Percentiles rank a stretch among this genome's conserved stretches.
Evolutionary conservation across 2,888 invertebrate genomes (phyloP).

Genomic region (Mystacides longicornis): DNA sequence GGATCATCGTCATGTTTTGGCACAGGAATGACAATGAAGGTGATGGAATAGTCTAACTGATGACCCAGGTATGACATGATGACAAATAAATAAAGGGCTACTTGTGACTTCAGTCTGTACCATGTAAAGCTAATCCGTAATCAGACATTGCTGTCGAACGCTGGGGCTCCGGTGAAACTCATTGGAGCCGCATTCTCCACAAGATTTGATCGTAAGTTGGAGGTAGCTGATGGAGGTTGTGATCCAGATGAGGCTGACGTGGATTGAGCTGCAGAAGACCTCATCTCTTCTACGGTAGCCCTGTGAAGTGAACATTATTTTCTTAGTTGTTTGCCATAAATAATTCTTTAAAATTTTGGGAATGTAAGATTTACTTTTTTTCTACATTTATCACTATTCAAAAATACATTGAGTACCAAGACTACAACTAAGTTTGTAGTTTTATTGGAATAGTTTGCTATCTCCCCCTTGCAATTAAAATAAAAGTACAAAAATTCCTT

Average conservation of each 20-base stretch:
- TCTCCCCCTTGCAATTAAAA: too few relatives aligned
- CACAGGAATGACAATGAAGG: background rate
- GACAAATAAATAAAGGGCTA: constrained; percentile 4
- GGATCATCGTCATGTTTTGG: too few relatives aligned
- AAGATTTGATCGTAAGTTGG: constrained; percentile 65
- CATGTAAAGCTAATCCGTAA: background rate
- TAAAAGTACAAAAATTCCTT: too few relatives aligned
- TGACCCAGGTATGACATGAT: constrained; percentile 10
- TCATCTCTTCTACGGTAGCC: constrained; percentile 75
- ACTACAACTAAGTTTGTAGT: too few relatives aligned
- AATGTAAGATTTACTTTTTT: too few relatives aligned
- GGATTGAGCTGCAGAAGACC: constrained; percentile 55
- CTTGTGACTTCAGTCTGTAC: constrained; percentile 1
- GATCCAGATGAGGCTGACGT: constrained; percentile 31
- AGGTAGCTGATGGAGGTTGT: constrained; percentile 32
- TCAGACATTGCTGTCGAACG: constrained; percentile 61
- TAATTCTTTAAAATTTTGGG: too few relatives aligned
- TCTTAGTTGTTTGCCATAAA: too few relatives aligned
- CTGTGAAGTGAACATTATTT: too few relatives aligned
- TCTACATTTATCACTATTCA: too few relatives aligned
- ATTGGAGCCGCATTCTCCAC: constrained; percentile 77
- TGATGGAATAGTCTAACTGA: constrained; percentile 6
- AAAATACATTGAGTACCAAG: too few relatives aligned
- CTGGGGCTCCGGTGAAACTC: constrained; percentile 63
- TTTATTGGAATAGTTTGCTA: too few relatives aligned